A percentile compares a stretch with the other conserved stretches of the same genome.
Evolutionary conservation across 2,888 invertebrate genomes (phyloP).

Genomic region (Machimus rusticus): DNA sequence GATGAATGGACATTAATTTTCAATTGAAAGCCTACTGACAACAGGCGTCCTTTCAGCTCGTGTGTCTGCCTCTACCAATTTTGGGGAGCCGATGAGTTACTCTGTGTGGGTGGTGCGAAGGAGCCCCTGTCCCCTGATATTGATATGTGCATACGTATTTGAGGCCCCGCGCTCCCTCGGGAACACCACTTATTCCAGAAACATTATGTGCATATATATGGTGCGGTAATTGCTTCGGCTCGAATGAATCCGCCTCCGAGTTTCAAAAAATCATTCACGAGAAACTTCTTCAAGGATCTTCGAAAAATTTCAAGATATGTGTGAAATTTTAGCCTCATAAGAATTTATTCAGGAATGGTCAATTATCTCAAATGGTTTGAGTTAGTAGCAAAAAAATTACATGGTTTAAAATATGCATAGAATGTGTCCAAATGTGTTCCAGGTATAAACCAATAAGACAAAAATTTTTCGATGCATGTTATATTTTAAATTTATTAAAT

Average conservation of each 20-base stretch:
- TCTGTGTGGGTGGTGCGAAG: not conserved
- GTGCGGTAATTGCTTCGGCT: not conserved
- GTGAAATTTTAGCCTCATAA: too few relatives aligned
- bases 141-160: not conserved
- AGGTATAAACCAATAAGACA: too few relatives aligned
- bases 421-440: too few relatives aligned
- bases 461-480: too few relatives aligned
- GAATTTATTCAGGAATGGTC: too few relatives aligned
- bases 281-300: too few relatives aligned
- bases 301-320: too few relatives aligned
- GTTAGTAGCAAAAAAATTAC: too few relatives aligned
- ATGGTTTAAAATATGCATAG: too few relatives aligned
- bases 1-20: conserved; percentile 48
- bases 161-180: not conserved
- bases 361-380: too few relatives aligned
- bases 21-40: conserved; percentile 46
- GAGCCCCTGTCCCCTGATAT: not conserved
- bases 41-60: conserved; percentile 31
- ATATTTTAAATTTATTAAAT: too few relatives aligned
- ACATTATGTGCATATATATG: not conserved
- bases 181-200: not conserved
- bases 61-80: conserved; percentile 12
- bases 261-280: not conserved
- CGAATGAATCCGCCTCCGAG: not conserved
- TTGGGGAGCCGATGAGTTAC: not conserved